A percentile compares a stretch with the other conserved stretches of the same genome.
Evolutionary conservation across 2,113 vertebrate genomes (phyloP).

Genomic region (Gallinago media): DNA sequence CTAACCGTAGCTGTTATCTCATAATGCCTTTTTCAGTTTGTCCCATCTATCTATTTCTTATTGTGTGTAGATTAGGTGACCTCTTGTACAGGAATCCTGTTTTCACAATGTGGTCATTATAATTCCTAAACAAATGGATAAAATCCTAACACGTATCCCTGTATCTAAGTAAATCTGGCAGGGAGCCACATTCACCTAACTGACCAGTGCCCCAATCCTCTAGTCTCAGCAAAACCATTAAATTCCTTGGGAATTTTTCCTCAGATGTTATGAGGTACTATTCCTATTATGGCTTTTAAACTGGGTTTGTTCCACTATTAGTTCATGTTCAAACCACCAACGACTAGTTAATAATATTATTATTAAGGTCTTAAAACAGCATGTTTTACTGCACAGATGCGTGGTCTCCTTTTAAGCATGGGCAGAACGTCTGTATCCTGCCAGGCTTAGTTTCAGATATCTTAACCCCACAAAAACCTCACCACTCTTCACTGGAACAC

Average conservation of each 20-base stretch:
- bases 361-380: constrained; percentile 20
- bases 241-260: neutral
- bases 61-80: neutral
- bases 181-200: neutral
- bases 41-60: neutral
- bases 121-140: neutral
- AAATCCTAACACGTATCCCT: neutral
- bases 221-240: neutral
- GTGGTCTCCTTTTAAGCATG: neutral
- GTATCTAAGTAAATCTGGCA: neutral
- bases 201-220: neutral
- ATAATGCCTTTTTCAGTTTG: neutral
- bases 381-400: neutral
- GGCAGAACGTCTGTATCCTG: neutral
- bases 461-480: constrained; percentile 30
- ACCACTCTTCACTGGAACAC: constrained; percentile 25
- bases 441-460: constrained; percentile 23
- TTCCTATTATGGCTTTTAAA: neutral
- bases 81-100: neutral
- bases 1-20: neutral
- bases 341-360: neutral
- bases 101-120: neutral
- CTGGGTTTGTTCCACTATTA: neutral
- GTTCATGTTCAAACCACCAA: constrained; percentile 3
- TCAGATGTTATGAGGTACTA: neutral